phyloP scores from a whole-genome alignment of 2,888 invertebrate genomes.

The Amphimallon solstitiale region DNA sequence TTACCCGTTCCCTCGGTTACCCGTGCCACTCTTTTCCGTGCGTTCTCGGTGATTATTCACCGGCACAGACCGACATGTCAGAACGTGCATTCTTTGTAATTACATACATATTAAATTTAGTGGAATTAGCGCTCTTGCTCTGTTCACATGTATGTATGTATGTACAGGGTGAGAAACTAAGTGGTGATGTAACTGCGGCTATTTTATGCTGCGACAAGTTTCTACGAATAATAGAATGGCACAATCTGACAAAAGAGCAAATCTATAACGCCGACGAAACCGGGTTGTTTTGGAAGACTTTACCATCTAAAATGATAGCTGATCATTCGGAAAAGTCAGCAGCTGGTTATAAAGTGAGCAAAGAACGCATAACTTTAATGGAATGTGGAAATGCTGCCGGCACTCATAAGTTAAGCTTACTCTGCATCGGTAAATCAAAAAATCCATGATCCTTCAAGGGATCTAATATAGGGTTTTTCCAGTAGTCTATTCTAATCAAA shows the following conservation, averaged over 20 bases:
- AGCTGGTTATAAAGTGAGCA: constrained; percentile 4
- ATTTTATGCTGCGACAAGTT: background rate
- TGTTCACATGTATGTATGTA: too few relatives aligned
- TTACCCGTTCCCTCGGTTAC: too few relatives aligned
- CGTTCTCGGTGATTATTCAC: too few relatives aligned
- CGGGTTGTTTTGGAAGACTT: background rate
- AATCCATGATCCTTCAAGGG: background rate
- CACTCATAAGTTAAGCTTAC: constrained; percentile 1
- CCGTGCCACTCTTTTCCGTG: too few relatives aligned
- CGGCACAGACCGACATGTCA: too few relatives aligned
- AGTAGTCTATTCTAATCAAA: background rate
- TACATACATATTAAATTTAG: too few relatives aligned
- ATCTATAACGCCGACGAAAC: too few relatives aligned
- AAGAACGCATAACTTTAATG: constrained; percentile 3
- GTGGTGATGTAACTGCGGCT: constrained; percentile 1
- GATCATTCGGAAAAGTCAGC: constrained; percentile 1
- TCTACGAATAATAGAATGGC: background rate
- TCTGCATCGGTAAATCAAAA: background rate
- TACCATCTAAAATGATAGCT: too few relatives aligned
- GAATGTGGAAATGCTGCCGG: constrained; percentile 1
- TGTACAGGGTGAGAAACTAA: background rate
- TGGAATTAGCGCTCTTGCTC: too few relatives aligned
- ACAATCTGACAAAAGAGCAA: background rate
- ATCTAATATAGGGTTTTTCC: background rate
- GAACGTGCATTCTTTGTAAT: too few relatives aligned